A percentile compares a stretch with the other conserved stretches of the same genome.
phyloP scores from a whole-genome alignment of 2,797 vertebrate species.

The Florisuga fusca region DNA sequence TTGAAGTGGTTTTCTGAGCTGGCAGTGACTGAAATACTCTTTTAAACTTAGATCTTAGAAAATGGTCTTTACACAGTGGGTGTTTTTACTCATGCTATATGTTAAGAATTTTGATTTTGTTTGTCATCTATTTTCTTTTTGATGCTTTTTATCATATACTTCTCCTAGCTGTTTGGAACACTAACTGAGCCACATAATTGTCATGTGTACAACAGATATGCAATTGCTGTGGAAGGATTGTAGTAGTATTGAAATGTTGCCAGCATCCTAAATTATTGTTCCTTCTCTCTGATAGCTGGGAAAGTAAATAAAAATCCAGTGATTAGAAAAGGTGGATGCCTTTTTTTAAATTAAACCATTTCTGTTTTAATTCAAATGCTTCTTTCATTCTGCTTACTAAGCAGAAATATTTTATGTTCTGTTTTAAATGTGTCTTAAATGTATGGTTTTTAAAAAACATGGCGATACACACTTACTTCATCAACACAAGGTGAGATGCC shows the following conservation, averaged over 20 bases:
- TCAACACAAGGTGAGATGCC: not conserved
- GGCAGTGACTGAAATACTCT: not conserved
- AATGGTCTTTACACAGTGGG: not conserved
- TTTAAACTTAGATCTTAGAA: not conserved
- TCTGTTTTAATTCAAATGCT: not conserved
- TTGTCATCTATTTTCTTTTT: not conserved
- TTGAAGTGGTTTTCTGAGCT: not conserved
- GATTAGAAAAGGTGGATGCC: not conserved
- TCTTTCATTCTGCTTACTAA: not conserved
- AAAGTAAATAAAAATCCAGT: not conserved
- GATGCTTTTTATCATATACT: not conserved
- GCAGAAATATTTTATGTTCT: not conserved
- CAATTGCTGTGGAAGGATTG: not conserved
- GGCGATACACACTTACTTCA: not conserved
- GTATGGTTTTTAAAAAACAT: not conserved
- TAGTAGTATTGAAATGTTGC: not conserved
- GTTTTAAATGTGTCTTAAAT: not conserved
- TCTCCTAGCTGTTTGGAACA: not conserved
- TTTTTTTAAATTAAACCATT: not conserved
- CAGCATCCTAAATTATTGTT: not conserved
- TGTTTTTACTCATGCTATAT: not conserved
- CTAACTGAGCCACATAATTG: not conserved
- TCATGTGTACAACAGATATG: not conserved
- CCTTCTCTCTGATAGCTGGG: not conserved
- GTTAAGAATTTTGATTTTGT: not conserved